phyloP scores from a whole-genome alignment of 1,140 invertebrate genomes.

The Halyomorpha halys region DNA sequence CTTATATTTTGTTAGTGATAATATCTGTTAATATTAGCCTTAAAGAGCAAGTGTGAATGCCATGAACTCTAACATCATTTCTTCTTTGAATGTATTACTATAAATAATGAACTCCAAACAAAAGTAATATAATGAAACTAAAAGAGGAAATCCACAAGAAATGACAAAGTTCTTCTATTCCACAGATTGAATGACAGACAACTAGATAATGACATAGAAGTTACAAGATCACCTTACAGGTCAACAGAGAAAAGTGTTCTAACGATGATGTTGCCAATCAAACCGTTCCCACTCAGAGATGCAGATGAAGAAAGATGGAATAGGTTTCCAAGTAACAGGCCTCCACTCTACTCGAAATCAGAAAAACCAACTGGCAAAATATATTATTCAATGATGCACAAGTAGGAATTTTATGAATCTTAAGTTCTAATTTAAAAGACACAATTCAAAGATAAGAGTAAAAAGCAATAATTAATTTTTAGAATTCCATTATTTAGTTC shows the following conservation, averaged over 20 bases:
- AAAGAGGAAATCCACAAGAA: too few species aligned
- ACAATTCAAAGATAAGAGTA: not conserved
- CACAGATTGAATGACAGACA: not conserved
- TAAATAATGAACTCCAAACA: too few species aligned
- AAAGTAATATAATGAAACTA: too few species aligned
- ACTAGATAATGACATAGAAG: not conserved
- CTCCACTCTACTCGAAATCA: not conserved
- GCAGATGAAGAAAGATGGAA: not conserved
- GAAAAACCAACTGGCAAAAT: not conserved
- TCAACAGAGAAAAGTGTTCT: slow-evolving; percentile 12
- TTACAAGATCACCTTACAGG: not conserved
- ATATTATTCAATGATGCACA: not conserved
- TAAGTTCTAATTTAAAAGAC: not conserved
- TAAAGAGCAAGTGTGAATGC: too few species aligned
- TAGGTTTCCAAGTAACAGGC: not conserved
- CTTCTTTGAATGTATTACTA: too few species aligned
- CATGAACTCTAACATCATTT: too few species aligned
- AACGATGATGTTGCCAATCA: not conserved
- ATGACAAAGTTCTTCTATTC: too few species aligned
- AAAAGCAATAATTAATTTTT: too few species aligned
- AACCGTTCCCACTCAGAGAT: not conserved
- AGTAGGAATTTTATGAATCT: not conserved
- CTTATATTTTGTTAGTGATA: too few species aligned
- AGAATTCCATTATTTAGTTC: too few species aligned
- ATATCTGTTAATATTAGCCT: too few species aligned